Base-by-base conservation (phyloP, 2,888 invertebrate species). In the Euproctis similis region DNA sequence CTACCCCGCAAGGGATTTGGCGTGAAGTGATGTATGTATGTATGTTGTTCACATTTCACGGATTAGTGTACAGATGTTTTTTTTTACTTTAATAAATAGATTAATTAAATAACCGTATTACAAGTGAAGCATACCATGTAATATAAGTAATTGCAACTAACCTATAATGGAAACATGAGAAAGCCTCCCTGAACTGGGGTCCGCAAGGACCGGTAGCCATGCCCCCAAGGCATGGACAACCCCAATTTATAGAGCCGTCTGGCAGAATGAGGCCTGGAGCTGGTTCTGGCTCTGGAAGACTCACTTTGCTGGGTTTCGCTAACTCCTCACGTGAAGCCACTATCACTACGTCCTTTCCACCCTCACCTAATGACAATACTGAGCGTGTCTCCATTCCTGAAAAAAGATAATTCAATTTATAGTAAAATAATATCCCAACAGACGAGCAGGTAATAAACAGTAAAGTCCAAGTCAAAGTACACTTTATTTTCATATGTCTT, bases 131-230 rank as follows among this genome's bases (percentile, higher is more conserved):
- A n/a, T n/a, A n/a, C n/a, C n/a, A n/a, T n/a, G n/a, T n/a, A n/a
- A n/a, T n/a, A n/a, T n/a, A n/a, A n/a, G n/a, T n/a, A n/a, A n/a
- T n/a, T n/a, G n/a, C n/a, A n/a, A n/a, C n/a, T n/a, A n/a, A 87
- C 88, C 89, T 89, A 54, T 95, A 93, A 68, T 97, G 97, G 69
- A 97, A 97, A 74, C 98, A 98, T 14, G 94, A 92, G 73, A 98
- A 97, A 2, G 97, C 96, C 46, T 96, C 93, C 21, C 97, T 86
- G 76, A 98, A 98, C 69, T 96, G 92, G 8, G 92, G 87, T 1
- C 96, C 97, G 69, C 98, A 98, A 0, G 98, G 97, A 0, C 98
- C 97, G 0, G 95, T 95, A 3, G 97, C 95, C 94, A 97, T 97
- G n/a, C 96, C 96, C 8, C 97, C 97, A 17, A 98, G 86, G 67